Percentiles rank a stretch among this genome's conserved stretches.
Evolutionary conservation across 1,140 invertebrate genomes (phyloP).

Genomic region (Hydropsyche tenuis): DNA sequence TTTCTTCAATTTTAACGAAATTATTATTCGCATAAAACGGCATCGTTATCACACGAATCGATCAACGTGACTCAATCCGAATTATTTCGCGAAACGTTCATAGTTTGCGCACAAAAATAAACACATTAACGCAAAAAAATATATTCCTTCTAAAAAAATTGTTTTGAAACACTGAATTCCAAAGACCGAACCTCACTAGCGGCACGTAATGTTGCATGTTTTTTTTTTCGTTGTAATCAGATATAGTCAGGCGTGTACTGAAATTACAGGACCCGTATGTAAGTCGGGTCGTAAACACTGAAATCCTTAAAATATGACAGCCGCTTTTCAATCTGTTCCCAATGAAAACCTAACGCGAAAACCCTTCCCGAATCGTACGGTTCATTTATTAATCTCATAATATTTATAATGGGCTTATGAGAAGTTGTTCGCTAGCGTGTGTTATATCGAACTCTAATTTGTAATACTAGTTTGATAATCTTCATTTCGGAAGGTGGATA

Average conservation of each 20-base stretch:
- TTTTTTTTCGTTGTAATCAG: constrained; percentile 48
- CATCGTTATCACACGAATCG: too few relatives aligned
- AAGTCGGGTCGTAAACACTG: constrained; percentile 25
- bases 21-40: too few relatives aligned
- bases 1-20: too few relatives aligned
- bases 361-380: too few relatives aligned
- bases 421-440: not conserved
- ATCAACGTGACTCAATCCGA: too few relatives aligned
- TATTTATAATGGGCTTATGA: too few relatives aligned
- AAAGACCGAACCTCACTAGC: not conserved
- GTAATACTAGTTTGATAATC: constrained; percentile 28
- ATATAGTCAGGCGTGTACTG: constrained; percentile 38
- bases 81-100: too few relatives aligned
- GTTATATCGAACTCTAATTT: constrained; percentile 16
- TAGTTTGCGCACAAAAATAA: not conserved
- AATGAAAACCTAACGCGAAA: too few relatives aligned
- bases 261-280: constrained; percentile 32
- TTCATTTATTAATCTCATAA: too few relatives aligned
- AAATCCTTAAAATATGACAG: constrained; percentile 18
- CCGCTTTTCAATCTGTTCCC: not conserved
- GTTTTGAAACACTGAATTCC: constrained; percentile 25
- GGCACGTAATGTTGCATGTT: constrained; percentile 49
- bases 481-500: not conserved
- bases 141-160: constrained; percentile 3
- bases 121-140: not conserved